These are phyloP conservation scores for Goniozus legneri DNA, from an alignment of 1,140 invertebrate genomes.

Conservation along the genomic window DNA sequence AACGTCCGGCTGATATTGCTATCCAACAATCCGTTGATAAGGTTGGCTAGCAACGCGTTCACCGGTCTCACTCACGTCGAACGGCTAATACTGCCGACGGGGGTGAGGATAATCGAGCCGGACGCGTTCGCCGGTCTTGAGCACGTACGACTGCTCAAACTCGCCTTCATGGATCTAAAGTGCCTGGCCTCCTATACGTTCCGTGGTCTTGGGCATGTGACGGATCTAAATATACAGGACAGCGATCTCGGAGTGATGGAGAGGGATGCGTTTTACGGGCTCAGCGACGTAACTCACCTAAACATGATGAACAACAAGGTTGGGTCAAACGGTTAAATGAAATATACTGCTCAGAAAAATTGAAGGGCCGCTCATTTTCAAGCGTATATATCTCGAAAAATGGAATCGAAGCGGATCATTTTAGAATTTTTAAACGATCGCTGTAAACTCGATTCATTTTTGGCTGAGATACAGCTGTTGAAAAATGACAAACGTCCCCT, in stretches of 20 bases:
- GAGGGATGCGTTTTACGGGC: conserved; percentile 68
- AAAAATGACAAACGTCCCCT: too few species aligned
- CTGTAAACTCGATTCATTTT: too few species aligned
- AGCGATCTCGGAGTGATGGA: conserved; percentile 74
- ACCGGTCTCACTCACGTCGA: conserved; percentile 76
- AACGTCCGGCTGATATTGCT: conserved; percentile 73
- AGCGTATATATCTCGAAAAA: too few species aligned
- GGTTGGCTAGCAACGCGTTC: conserved; percentile 72
- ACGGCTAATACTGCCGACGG: conserved; percentile 71
- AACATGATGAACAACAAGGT: conserved; percentile 76
- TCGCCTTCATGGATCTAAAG: conserved; percentile 77
- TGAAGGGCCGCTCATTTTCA: too few species aligned
- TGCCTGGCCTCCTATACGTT: conserved; percentile 69
- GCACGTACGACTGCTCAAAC: conserved; percentile 70
- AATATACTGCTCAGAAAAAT: too few species aligned
- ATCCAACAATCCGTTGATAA: conserved; percentile 72
- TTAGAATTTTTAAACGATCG: too few species aligned
- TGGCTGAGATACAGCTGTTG: too few species aligned
- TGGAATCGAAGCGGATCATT: too few species aligned
- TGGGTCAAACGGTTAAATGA: too few species aligned
- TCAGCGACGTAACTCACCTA: conserved; percentile 64
- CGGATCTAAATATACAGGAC: conserved; percentile 70
- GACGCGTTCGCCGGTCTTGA: conserved; percentile 79
- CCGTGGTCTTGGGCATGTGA: conserved; percentile 69
- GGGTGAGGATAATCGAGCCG: conserved; percentile 69